Evolutionary conservation across 1,140 invertebrate genomes (phyloP), one percentile per base, ranked within the genome.

Genomic region (Caenorhabditis tropicalis): DNA sequence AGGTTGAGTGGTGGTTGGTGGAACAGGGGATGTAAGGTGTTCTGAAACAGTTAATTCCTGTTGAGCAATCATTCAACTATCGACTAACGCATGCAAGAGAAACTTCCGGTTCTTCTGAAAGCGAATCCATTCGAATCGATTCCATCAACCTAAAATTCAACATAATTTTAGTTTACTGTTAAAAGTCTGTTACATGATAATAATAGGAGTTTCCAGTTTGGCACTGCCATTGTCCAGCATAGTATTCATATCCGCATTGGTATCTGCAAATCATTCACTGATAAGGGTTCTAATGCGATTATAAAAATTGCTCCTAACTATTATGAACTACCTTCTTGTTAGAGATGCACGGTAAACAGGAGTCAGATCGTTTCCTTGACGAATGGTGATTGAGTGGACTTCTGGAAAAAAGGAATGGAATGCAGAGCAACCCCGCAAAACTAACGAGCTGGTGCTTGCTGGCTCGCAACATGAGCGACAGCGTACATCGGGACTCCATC

Each of bases 141-240:
- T 49, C 87, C 87, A 49, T 88, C 87, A 29, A 88, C 56, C 86
- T 87, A 53, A 51, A 86, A 46, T 4, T 53, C 27, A 60, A 36
- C 27, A 24, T 33, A 58, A 21, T 43, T 43, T 48, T 65, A 16
- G 27, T n/a, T 0, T n/a, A 24, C 15, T 46, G 49, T 24, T 85
- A 21, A 27, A 56, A 27, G 1, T 27, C 21, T 12, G 46, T 19
- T 81, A 87, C 87, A 65, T 82, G 81, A 16, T 46, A 51, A 24
- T 80, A 46, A 48, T 88, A 86, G 19, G 53, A 48, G 7, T 82
- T 60, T 39, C 48, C 60, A 10, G 15, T 2, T 43, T 83, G 39
- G 46, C 87, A 88, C 19, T 82, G 46, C 81, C 85, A 88, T 33
- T 83, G 53, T n/a, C 87, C 87, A 29, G 87, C 87, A 60, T 87